Base-by-base conservation (phyloP, 2,797 vertebrate genomes). In the Sciaenops ocellatus region DNA sequence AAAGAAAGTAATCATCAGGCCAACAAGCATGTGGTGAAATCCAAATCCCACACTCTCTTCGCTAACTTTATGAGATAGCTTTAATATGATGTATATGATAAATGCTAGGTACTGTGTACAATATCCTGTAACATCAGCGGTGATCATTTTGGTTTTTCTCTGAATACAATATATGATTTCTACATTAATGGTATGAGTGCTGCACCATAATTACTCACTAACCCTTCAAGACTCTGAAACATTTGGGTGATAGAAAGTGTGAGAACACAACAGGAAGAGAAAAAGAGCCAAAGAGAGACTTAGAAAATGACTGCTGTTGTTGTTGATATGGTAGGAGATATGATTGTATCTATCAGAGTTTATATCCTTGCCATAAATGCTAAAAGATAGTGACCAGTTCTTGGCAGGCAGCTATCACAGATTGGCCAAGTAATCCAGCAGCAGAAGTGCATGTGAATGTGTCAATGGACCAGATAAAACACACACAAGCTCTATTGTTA, bases 1-100 rank as follows among this genome's bases (percentile, higher is more conserved):
- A 93, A 90, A 90, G 67, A 88, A 86, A 93, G 90, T 88, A 90
- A 80, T 83, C 61, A 69, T 60, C 17, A 54, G 71, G 71, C 89
- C 81, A 88, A 85, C 59, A 57, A 73, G 69, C 69, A 76, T 66
- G 85, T 69, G 85, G 84, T 82, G 73, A 85, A 86, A 83, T 76
- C 55, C 61, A 73, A 78, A 86, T 66, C 76, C 81, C 84, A 70
- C 80, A 76, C 57, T 67, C 41, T 72, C 78, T 77, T 75, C 3
- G 28, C 78, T 50, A 83, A 71, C 63, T 80, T 85, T 62, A 83
- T 44, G 59, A 68, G 60, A 84, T 89, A 50, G 47, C 54, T 84
- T 60, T 62, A 76, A 76, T 62, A 64, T 59, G 62, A 78, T 30
- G 64, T 54, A 5, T 51, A 73, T 72, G 72, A 86, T 73, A 55